Base-by-base conservation (phyloP, 2,888 invertebrate species). In the Dorcus parallelipipedus region DNA sequence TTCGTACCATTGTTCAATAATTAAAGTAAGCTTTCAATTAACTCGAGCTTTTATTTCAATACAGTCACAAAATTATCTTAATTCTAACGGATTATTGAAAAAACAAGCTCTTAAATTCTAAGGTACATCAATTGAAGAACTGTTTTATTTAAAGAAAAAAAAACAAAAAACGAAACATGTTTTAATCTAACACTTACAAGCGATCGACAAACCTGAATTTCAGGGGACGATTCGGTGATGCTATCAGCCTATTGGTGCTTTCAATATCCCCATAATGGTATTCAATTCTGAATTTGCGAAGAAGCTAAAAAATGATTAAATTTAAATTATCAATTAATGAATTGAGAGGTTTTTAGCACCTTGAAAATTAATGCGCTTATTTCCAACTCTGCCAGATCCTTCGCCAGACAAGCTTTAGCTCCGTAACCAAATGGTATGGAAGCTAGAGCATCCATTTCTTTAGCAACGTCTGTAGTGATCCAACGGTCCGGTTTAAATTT, bases 351-450 rank as follows among this genome's bases (percentile, higher is more conserved):
- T 39, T 14, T 39, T 14, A 20, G 41, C 75, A 85, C 86, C 80
- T 83, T 84, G 20, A 82, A 77, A 8, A 84, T 79, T 14, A 87
- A 71, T 41, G 85, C 64, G 48, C 83, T 80, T 63, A 87, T 78
- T 78, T 86, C 80, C 55, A 80, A 79, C 71, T 86, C 84, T 0
- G 87, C 85, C 54, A 87, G 76, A 62, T 81, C 83, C 69, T 83
- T 84, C 0, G 84, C 87, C 33, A 87, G 67, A 62, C 87, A 87
- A 54, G 85, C 83, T 58, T 85, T 81, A 1, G 82, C 76, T 3
- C 87, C 88, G 66, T 81, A 81, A 0, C 87, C 88, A 68, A 86
- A 88, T 0, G 87, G 87, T 62, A 87, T 80, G 1, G 82, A 84
- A 23, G 85, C 84, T 67, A 84, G 84, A 0, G 80, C 74, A 58